Conservation (phyloP, 2,113 vertebrate genomes). For the Rhipidura dahli region DNA sequence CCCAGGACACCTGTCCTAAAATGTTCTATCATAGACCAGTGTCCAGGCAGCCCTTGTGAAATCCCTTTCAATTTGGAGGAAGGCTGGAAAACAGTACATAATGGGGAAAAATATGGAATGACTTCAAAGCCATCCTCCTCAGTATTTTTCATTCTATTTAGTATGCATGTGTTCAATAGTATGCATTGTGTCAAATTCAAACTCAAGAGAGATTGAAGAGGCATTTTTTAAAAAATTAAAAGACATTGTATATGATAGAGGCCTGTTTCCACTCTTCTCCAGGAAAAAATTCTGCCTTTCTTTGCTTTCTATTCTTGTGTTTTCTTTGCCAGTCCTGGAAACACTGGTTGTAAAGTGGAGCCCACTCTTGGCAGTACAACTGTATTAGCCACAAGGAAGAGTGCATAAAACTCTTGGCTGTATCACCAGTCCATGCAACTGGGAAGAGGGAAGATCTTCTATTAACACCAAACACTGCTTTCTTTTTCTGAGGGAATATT, state of each 20-base stretch:
- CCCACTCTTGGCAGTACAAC: background rate
- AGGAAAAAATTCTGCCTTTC: background rate
- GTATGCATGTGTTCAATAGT: background rate
- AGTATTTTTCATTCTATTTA: background rate
- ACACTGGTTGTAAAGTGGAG: background rate
- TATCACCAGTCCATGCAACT: background rate
- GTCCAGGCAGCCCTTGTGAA: background rate
- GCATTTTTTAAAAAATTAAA: background rate
- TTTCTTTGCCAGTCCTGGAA: background rate
- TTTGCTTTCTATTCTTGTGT: background rate
- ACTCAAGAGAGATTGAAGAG: background rate
- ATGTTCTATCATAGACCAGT: background rate
- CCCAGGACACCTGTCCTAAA: background rate
- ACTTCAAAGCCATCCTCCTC: background rate
- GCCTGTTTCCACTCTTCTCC: background rate
- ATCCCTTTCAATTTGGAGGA: background rate
- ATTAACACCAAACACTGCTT: background rate
- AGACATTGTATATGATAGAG: background rate
- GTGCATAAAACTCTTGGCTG: background rate
- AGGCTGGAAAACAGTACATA: background rate
- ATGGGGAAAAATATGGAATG: background rate
- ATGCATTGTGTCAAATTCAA: too few species aligned
- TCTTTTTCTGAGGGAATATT: background rate
- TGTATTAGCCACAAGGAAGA: background rate
- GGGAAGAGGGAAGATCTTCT: background rate